These are phyloP conservation scores for Tamias sibiricus DNA, from an alignment of 2,113 vertebrate genomes.

Conservation along the genomic window DNA sequence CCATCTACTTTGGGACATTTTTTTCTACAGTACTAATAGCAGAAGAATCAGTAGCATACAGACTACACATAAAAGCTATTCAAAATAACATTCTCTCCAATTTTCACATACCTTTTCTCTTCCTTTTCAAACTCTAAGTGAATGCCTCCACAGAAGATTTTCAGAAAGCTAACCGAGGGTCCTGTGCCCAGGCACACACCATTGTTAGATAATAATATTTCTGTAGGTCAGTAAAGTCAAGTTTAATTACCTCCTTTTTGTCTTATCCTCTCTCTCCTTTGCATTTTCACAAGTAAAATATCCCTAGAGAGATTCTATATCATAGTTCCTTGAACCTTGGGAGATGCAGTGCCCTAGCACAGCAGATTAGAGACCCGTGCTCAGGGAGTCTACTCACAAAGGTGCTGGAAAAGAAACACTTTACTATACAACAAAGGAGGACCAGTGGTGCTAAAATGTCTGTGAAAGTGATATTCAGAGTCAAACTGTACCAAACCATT, in stretches of 20 bases:
- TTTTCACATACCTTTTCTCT: background rate
- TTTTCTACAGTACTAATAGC: background rate
- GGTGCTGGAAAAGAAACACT: background rate
- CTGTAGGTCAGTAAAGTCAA: background rate
- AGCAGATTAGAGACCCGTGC: background rate
- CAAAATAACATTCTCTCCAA: background rate
- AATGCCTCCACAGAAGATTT: background rate
- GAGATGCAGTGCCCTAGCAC: background rate
- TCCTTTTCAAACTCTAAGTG: background rate
- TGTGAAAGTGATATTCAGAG: background rate
- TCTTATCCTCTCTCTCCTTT: background rate
- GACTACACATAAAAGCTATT: background rate
- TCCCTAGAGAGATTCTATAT: background rate
- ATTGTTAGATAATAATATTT: background rate
- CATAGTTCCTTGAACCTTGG: background rate
- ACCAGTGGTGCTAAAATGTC: background rate
- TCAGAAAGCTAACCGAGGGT: background rate
- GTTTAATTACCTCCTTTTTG: background rate
- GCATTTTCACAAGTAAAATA: background rate
- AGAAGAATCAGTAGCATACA: background rate
- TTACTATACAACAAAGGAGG: background rate
- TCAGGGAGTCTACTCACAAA: accelerated
- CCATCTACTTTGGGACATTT: background rate
- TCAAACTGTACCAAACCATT: background rate
- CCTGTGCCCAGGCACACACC: background rate